phyloP scores from a whole-genome alignment of 53 echinoderm and acorn worm species.

The Henricia sp. region DNA sequence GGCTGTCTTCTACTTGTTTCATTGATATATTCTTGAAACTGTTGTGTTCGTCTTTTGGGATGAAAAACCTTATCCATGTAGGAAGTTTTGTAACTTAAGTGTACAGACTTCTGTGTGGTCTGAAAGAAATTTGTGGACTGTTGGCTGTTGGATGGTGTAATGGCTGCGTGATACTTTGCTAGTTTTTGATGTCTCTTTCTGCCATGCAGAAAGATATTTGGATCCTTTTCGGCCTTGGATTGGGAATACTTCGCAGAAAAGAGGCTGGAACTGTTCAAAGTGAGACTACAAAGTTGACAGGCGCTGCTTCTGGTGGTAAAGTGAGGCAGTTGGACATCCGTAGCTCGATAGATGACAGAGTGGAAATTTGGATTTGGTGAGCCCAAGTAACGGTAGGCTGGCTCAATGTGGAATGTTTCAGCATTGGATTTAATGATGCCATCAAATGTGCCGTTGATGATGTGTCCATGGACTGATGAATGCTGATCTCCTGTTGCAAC shows the following conservation, averaged over 20 bases:
- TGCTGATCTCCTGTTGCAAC: conserved; percentile 19
- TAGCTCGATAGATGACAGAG: conserved; percentile 62
- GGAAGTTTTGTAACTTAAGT: no score
- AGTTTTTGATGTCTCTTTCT: background rate
- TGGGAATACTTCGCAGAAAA: background rate
- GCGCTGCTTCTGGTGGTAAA: background rate
- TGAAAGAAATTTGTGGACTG: background rate
- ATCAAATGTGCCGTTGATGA: conserved; percentile 58
- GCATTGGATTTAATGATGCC: conserved; percentile 45
- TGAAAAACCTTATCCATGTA: no score
- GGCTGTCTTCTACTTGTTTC: background rate
- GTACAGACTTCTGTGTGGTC: background rate
- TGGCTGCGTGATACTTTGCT: background rate
- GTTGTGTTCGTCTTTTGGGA: background rate
- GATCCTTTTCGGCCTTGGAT: background rate
- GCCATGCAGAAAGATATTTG: background rate
- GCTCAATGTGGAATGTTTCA: conserved; percentile 64
- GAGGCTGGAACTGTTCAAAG: conserved; percentile 9
- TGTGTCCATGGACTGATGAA: conserved; percentile 38
- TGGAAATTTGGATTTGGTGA: conserved; percentile 21
- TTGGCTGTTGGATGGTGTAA: conserved; percentile 31
- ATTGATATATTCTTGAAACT: background rate
- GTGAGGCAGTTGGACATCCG: conserved; percentile 22
- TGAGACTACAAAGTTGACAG: conserved; percentile 43
- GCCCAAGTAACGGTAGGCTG: conserved; percentile 23